A percentile compares a stretch with the other conserved stretches of the same genome.
Evolutionary conservation across 2,113 vertebrate genomes (phyloP).

Genomic region (Ictalurus furcatus): DNA sequence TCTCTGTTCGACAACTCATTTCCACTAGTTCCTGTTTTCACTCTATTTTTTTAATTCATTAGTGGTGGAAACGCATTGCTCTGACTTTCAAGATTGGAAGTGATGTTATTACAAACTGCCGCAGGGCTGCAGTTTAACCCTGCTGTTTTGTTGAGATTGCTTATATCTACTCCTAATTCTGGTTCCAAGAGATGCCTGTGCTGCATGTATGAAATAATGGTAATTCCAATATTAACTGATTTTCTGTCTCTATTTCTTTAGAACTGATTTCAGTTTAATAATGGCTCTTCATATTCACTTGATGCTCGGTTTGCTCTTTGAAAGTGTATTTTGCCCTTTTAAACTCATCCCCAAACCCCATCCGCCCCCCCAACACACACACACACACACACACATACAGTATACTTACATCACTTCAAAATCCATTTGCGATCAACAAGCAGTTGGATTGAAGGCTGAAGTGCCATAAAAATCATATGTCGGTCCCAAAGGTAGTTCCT

Average conservation of each 20-base stretch:
- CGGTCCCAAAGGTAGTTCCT: slow-evolving; percentile 64
- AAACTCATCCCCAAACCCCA: neutral
- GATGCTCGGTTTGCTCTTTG: neutral
- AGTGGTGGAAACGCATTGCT: slow-evolving; percentile 50
- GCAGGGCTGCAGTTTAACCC: slow-evolving; percentile 58
- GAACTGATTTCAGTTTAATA: neutral
- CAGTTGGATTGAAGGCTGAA: slow-evolving; percentile 63
- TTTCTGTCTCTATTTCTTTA: neutral
- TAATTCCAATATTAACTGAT: neutral
- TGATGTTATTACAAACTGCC: slow-evolving; percentile 60
- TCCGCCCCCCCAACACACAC: neutral
- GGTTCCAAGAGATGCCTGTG: neutral
- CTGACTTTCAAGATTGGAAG: slow-evolving; percentile 51
- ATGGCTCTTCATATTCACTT: neutral
- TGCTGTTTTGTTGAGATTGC: slow-evolving; percentile 50
- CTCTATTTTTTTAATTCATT: slow-evolving; percentile 60
- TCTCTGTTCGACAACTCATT: neutral
- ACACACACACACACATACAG: slow-evolving; percentile 46
- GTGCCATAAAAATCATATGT: slow-evolving; percentile 67
- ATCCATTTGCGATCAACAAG: slow-evolving; percentile 57
- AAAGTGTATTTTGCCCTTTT: neutral
- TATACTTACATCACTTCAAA: neutral
- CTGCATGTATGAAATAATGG: neutral
- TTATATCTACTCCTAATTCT: slow-evolving; percentile 42
- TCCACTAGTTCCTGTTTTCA: slow-evolving; percentile 57